phyloP scores from a whole-genome alignment of 2,888 invertebrate species.

The Cheiracanthium punctorium region DNA sequence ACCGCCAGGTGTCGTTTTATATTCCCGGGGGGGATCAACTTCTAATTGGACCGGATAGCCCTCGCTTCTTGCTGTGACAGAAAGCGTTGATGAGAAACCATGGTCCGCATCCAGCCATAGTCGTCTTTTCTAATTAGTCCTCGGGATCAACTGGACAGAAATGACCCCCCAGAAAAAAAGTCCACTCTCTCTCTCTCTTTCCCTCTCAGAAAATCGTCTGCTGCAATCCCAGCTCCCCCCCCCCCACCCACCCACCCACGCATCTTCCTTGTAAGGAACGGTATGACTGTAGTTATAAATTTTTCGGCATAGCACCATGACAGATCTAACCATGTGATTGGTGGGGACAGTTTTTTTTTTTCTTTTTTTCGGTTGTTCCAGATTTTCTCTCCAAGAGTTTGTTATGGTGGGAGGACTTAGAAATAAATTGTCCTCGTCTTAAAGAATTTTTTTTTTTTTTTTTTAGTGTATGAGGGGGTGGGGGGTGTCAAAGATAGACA shows the following conservation, averaged over 20 bases:
- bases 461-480: constrained; percentile 12
- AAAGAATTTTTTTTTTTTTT: constrained; percentile 25
- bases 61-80: constrained; percentile 42
- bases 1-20: constrained; percentile 49
- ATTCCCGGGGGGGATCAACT: constrained; percentile 57
- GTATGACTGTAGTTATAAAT: constrained; percentile 67
- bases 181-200: constrained; percentile 7
- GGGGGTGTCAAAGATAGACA: constrained; percentile 39
- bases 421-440: constrained; percentile 66
- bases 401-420: constrained; percentile 61
- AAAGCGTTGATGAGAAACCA: constrained; percentile 63
- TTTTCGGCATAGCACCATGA: constrained; percentile 55
- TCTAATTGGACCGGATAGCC: constrained; percentile 69
- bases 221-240: not conserved
- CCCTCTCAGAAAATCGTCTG: constrained; percentile 16
- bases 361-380: constrained; percentile 7
- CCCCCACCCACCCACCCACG: not conserved
- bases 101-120: constrained; percentile 34
- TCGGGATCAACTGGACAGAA: constrained; percentile 46
- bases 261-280: constrained; percentile 5
- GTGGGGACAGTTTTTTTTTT: constrained; percentile 50
- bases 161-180: constrained; percentile 36
- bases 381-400: constrained; percentile 38
- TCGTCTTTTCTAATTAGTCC: constrained; percentile 67
- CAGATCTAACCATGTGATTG: constrained; percentile 65